Conservation (phyloP, 2,888 invertebrate genomes). For the Ophion slaviceki region DNA sequence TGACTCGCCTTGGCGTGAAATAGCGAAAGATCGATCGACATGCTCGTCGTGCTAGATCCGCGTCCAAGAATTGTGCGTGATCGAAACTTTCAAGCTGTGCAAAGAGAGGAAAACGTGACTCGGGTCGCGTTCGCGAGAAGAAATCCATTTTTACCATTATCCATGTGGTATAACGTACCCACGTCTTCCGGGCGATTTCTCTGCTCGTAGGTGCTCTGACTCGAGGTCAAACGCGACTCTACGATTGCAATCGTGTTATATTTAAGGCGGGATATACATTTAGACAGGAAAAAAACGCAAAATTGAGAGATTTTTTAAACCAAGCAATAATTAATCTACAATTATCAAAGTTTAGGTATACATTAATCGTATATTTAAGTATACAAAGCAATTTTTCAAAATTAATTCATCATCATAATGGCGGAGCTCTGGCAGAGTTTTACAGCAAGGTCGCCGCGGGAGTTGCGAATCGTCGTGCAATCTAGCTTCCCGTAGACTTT, state of each 20-base stretch:
- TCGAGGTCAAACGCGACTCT: background rate
- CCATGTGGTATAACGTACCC: background rate
- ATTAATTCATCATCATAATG: no score
- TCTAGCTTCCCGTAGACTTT: no score
- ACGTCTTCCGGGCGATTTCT: background rate
- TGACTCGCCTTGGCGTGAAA: background rate
- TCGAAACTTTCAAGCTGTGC: background rate
- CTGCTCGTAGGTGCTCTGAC: background rate
- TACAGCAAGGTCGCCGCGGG: no score
- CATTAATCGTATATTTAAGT: no score
- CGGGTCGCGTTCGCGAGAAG: background rate
- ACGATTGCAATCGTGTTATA: background rate
- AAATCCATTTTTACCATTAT: conserved; percentile 1
- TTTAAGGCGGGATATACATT: background rate
- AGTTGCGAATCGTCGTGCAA: no score
- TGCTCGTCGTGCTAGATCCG: background rate
- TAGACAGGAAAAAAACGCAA: no score
- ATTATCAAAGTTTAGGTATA: no score
- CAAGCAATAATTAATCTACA: no score
- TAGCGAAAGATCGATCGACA: background rate
- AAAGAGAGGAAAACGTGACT: background rate
- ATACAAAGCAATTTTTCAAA: no score
- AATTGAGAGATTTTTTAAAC: no score
- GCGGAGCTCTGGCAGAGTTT: no score
- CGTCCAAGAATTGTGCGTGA: background rate